A percentile compares a stretch with the other conserved stretches of the same genome.
Conservation (phyloP, 2,113 vertebrate species). For the Podiceps cristatus region DNA sequence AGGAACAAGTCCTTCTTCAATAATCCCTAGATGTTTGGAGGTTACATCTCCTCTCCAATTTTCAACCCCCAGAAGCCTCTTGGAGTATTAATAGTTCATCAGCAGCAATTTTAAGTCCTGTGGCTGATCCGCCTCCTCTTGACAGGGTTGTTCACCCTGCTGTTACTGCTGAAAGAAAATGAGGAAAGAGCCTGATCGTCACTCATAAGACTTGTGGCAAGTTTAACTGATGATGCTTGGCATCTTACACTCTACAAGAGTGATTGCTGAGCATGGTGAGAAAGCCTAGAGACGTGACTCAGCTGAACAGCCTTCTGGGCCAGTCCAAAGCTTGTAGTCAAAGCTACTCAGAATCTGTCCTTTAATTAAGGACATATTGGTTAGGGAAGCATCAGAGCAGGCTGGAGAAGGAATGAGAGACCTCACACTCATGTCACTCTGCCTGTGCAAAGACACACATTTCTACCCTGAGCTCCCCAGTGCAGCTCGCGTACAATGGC, state of each 20-base stretch:
- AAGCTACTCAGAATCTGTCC: neutral
- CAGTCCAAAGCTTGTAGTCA: neutral
- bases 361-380: neutral
- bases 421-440: too few relatives aligned
- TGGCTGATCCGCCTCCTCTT: neutral
- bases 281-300: neutral
- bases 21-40: neutral
- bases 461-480: rapidly evolving
- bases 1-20: neutral
- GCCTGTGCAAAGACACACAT: neutral
- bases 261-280: neutral
- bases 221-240: neutral
- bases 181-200: neutral
- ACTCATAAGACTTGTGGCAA: neutral
- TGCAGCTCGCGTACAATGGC: neutral
- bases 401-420: neutral
- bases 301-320: neutral
- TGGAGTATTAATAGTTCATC: neutral
- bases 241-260: neutral
- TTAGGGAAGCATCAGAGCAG: neutral
- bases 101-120: neutral
- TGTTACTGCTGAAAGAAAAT: neutral
- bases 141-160: neutral
- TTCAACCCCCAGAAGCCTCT: neutral
- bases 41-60: neutral